A percentile compares a stretch with the other conserved stretches of the same genome.
These are phyloP conservation scores for Seira ritae DNA, from an alignment of 2,888 invertebrate genomes.

Conservation along the genomic window DNA sequence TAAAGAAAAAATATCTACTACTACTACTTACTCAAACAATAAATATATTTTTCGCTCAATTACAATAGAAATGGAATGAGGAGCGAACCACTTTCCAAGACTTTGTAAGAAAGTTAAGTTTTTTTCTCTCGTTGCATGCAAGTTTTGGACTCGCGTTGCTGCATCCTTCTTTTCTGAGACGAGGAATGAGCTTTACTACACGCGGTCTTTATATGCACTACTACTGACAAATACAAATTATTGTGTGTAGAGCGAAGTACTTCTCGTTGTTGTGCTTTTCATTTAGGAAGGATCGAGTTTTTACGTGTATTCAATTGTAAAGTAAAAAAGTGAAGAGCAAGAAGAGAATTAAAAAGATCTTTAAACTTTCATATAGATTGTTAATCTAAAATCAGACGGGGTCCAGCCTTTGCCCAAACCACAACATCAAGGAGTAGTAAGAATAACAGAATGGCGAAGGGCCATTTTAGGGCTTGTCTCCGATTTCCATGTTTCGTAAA, in stretches of 20 bases:
- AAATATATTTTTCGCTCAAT: constrained; percentile 6
- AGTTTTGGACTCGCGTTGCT: background rate
- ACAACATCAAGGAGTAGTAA: constrained; percentile 23
- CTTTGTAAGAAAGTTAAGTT: background rate
- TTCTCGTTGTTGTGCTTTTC: constrained; percentile 9
- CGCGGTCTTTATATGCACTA: constrained; percentile 17
- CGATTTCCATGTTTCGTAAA: background rate
- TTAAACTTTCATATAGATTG: constrained; percentile 54
- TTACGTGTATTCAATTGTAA: constrained; percentile 8
- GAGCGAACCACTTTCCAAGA: constrained; percentile 12
- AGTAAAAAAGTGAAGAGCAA: constrained; percentile 25
- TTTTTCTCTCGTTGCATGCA: background rate
- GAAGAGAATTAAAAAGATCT: constrained; percentile 25
- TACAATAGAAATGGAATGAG: constrained; percentile 3
- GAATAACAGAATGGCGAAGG: background rate
- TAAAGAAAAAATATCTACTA: background rate
- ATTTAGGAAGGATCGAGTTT: constrained; percentile 25
- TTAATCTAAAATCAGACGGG: constrained; percentile 59
- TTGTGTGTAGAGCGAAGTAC: background rate
- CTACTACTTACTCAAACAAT: background rate
- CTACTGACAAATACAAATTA: constrained; percentile 1
- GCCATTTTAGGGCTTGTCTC: background rate
- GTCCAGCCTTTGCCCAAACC: constrained; percentile 62
- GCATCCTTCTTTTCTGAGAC: constrained; percentile 1
- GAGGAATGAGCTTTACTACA: background rate